Percentiles rank a stretch among this genome's conserved stretches.
Evolutionary conservation across 2,113 vertebrate species (phyloP).

Genomic region (Myiozetetes cayanensis): DNA sequence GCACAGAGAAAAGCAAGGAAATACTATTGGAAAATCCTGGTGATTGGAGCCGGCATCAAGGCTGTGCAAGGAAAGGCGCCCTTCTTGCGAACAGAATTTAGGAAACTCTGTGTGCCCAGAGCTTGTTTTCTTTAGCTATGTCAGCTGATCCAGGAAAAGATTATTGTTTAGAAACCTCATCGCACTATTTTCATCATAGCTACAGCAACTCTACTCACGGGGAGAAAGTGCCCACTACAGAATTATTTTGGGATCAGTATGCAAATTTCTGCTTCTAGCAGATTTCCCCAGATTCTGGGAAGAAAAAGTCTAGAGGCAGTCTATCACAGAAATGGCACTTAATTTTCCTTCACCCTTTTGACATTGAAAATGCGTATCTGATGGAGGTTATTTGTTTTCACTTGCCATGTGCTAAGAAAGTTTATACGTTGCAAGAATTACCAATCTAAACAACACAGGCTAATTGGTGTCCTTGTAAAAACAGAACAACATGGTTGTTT

Average conservation of each 20-base stretch:
- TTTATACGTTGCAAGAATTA: slow-evolving; percentile 64
- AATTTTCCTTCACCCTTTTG: slow-evolving; percentile 35
- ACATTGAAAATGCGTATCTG: slow-evolving; percentile 40
- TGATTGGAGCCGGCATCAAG: not conserved
- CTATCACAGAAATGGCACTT: slow-evolving; percentile 17
- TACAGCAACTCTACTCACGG: not conserved
- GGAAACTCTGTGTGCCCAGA: not conserved
- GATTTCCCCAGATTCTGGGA: not conserved
- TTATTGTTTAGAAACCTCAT: not conserved
- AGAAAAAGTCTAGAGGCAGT: not conserved
- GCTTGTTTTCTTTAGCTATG: slow-evolving; percentile 22
- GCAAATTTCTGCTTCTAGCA: not conserved
- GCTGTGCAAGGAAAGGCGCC: not conserved
- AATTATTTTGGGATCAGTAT: not conserved
- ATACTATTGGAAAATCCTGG: not conserved
- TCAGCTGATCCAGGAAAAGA: not conserved
- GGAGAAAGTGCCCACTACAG: not conserved
- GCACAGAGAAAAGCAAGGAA: not conserved
- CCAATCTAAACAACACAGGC: slow-evolving; percentile 67
- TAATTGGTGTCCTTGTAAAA: slow-evolving; percentile 67
- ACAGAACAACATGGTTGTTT: slow-evolving; percentile 70
- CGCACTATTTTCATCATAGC: not conserved
- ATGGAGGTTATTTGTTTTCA: slow-evolving; percentile 68
- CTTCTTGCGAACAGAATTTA: not conserved
- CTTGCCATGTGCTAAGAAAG: slow-evolving; percentile 60